These are phyloP conservation scores for Argentina silus DNA, from an alignment of 2,797 vertebrate species.

Conservation along the genomic window DNA sequence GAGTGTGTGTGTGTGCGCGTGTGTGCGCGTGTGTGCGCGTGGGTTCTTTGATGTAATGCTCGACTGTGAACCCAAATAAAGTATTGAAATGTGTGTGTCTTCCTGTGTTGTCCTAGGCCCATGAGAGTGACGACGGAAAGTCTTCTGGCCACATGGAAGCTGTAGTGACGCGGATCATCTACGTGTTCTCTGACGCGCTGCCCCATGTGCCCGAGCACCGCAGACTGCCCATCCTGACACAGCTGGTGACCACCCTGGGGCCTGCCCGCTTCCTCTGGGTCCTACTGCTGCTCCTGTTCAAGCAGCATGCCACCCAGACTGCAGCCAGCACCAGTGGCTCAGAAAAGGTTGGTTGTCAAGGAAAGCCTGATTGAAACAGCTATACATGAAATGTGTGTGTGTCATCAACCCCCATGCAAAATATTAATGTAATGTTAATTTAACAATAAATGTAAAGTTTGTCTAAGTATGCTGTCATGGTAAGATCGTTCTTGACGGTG, in stretches of 20 bases:
- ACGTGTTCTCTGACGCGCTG: constrained; percentile 91
- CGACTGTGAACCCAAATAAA: no score
- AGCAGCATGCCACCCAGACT: constrained; percentile 86
- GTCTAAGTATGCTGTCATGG: no score
- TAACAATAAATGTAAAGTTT: no score
- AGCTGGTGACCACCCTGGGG: constrained; percentile 85
- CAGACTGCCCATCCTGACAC: constrained; percentile 84
- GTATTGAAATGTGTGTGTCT: not conserved
- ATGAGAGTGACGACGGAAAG: constrained; percentile 67
- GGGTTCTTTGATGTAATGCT: no score
- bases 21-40: no score
- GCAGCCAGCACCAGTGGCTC: constrained; percentile 48
- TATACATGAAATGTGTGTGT: not conserved
- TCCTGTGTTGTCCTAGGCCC: constrained; percentile 75
- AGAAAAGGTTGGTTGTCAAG: constrained; percentile 80
- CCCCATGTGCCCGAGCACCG: constrained; percentile 94
- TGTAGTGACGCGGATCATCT: constrained; percentile 82
- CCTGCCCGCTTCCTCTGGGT: constrained; percentile 90
- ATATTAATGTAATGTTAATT: no score
- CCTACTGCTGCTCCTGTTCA: constrained; percentile 87
- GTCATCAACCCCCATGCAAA: not conserved
- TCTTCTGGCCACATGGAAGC: constrained; percentile 63
- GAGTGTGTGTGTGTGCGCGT: no score
- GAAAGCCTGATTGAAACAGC: not conserved
- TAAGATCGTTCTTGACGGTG: no score